Conservation (phyloP, 2,113 vertebrate genomes). For the Anseranas semipalmata region DNA sequence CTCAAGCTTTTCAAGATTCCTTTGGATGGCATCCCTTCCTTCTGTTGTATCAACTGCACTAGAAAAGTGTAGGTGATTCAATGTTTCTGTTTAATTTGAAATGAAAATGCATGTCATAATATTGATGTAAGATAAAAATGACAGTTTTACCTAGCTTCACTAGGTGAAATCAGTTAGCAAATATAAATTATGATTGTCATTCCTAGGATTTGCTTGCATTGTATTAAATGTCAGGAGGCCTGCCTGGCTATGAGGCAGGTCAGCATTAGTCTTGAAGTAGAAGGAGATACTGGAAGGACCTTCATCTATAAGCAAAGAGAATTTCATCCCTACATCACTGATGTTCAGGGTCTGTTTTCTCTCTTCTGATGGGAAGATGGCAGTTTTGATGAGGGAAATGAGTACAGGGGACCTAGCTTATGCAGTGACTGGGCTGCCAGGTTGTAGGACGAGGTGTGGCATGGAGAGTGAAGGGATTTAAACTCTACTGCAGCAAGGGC, state of each 20-base stretch:
- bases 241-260: no score
- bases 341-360: not conserved
- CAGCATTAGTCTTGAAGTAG: not conserved
- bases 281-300: not conserved
- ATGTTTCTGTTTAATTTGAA: not conserved
- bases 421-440: not conserved
- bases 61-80: not conserved
- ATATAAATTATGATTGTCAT: not conserved
- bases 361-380: not conserved
- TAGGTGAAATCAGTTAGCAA: not conserved
- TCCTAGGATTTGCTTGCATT: not conserved
- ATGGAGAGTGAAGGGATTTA: not conserved
- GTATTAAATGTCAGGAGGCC: not conserved
- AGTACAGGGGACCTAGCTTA: not conserved
- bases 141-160: not conserved
- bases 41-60: not conserved
- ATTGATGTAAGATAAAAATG: not conserved
- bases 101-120: not conserved
- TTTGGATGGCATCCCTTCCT: not conserved
- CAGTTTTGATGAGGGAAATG: not conserved
- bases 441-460: not conserved
- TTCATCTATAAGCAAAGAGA: not conserved
- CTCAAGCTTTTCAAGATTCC: not conserved
- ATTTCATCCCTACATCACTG: not conserved
- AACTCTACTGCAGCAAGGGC: not conserved